Evolutionary conservation across 2,888 invertebrate species (phyloP), one percentile per base, ranked within the genome.

Genomic region (Cheilosia pagana): DNA sequence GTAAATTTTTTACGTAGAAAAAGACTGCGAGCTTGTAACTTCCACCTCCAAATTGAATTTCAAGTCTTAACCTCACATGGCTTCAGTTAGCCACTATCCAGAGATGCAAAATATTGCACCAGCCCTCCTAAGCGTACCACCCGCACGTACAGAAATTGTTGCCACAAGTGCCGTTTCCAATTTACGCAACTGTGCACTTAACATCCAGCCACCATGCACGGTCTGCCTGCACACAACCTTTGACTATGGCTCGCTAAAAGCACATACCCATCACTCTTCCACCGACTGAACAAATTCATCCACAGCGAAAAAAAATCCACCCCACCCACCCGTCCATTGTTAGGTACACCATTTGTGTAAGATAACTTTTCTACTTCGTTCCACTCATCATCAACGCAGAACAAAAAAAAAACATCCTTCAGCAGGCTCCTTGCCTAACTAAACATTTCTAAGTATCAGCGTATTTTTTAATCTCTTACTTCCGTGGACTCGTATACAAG

Each of bases 391-490:
- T n/a, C 45, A 45, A 8, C 10, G 7, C 16, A 16, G 41, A 6
- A 43, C n/a, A 43, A 43, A 41, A 45, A 45, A 45, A 10, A 45
- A 2, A 16, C 3, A 3, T 43, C 7, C 16, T 1, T 45, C 16
- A 16, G 16, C 43, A 43, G 43, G n/a, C 19, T 35, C 3, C 31
- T 12, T 35, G 31, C 31, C 12, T 35, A 35, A 35, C 7, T 50
- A 50, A 23, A 50, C 14, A 50, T 12, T 50, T 25, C 50, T 23
- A 23, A 50, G 50, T 50, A 50, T 50, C 50, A 23, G 21, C 14
- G 23, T 50, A 50, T 12, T 50, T 50, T 50, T 50, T 23, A 50
- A 50, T 50, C 50, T 25, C 14, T 10, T 50, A 50, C 5, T 19
- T 45, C 45, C 45, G 45, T 45, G 19, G 16, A 50, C 23, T 50